Base-by-base conservation (phyloP, 2,888 invertebrate genomes). In the Zeuzera pyrina region DNA sequence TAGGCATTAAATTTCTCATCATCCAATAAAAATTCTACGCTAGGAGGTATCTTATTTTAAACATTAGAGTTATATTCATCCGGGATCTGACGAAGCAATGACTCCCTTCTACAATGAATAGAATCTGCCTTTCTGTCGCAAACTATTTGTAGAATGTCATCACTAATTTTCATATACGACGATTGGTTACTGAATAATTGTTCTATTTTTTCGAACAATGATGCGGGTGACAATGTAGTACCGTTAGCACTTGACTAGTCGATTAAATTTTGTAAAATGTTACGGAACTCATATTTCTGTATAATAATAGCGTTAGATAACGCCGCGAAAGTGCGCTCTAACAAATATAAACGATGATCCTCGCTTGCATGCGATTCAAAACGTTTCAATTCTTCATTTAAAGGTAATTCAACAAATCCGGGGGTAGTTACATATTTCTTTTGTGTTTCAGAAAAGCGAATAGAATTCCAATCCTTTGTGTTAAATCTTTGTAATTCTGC, bases 131-230 rank as follows among this genome's bases (percentile, higher is more conserved):
- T n/a, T n/a, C n/a, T n/a, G n/a, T n/a, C n/a, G n/a, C 38, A 35
- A 5, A 35, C 34, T 21, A 36, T 32, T 36, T 36, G 34, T 15
- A 35, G 33, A 12, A 39, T 22, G 15, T 39, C 33, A 13, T 35
- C 33, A 1, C 35, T 28, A 14, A 38, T 24, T 27, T 12, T 31
- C 12, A 21, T 35, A 29, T 27, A 26, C 10, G 3, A 5, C 3
- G 27, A 26, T 5, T 12, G 12, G 4, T 26, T 12, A 26, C 12
- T 12, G 8, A 26, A 26, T 8, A 13, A 12, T 12, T 26, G 12
- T 8, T 26, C 12, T 8, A 26, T 26, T 12, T 26, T 26, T 12
- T 26, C n/a, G 12, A 5, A 26, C 10, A 26, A 4, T 12, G 10
- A 4, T 13, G 12, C 8, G 8, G 10, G 27, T 4, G 12, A 12